A percentile compares a stretch with the other conserved stretches of the same genome.
These are phyloP conservation scores for Psilanteris sp. DNA, from an alignment of 1,140 invertebrate genomes.

Conservation along the genomic window DNA sequence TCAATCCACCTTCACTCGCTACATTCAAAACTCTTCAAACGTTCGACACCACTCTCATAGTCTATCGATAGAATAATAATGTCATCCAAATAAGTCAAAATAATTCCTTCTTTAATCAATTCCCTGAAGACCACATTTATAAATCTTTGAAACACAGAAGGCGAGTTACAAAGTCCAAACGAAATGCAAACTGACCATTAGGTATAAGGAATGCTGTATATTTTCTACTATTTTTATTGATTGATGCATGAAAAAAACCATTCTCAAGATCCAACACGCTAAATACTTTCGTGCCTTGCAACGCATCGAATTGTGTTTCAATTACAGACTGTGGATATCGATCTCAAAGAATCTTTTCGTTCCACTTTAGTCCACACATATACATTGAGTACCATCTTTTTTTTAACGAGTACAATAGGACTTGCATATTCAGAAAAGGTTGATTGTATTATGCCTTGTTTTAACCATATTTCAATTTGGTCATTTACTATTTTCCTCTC, in stretches of 20 bases:
- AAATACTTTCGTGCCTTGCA: neutral
- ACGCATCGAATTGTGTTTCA: neutral
- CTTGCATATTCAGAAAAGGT: neutral
- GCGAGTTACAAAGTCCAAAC: constrained; percentile 1
- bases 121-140: too few species aligned
- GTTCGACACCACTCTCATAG: neutral
- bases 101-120: neutral
- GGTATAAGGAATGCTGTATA: too few species aligned
- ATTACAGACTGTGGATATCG: too few species aligned
- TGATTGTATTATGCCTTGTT: neutral
- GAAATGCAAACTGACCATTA: neutral
- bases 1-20: neutral
- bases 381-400: neutral
- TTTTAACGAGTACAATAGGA: too few species aligned
- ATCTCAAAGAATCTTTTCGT: neutral
- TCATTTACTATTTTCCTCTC: neutral
- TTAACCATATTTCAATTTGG: neutral
- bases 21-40: neutral
- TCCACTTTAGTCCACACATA: neutral
- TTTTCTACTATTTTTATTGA: too few species aligned
- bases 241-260: too few species aligned
- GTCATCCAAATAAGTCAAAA: neutral
- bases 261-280: too few species aligned
- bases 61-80: neutral
- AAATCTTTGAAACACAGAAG: constrained; percentile 5